Base-by-base conservation (phyloP, 2,797 vertebrate species). In the Diplodus sargus region DNA sequence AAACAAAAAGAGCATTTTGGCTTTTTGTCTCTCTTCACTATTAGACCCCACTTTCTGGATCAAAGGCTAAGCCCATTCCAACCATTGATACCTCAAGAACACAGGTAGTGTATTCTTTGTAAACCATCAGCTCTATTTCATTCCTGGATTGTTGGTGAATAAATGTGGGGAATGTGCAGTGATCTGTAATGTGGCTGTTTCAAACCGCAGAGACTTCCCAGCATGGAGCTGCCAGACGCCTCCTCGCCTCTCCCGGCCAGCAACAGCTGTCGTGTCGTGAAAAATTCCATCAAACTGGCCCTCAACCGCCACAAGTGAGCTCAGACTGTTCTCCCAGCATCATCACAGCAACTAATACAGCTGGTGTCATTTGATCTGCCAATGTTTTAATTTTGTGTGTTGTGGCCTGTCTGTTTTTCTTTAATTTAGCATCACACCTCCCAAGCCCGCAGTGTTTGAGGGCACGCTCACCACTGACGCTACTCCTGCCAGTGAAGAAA, bases 211-310 rank as follows among this genome's bases (percentile, higher is more conserved):
- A 96, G 97, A 94, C 96, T 98, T 90, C 94, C 97, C 86, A 99
- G 97, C 93, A 98, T 98, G 94, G 98, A 99, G 91, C 95, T 99
- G 74, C 97, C 98, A 66, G 98, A 99, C 82, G 95, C 96, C 61
- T 98, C 97, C 42, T 98, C 98, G 43, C 98, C 98, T 43, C 91
- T 98, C 76, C 98, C 98, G 68, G 94, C 97, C 85, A 99, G 94
- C 87, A 97, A 96, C 84, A 93, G 87, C 43, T 94, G 93, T 70
- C 96, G 97, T 30, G 96, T 99, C 23, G 96, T 99, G 81, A 99
- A 99, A 89, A 99, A 99, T 90, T 99, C 98, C 78, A 99, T 99
- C 90, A 97, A 98, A 90, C 95, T 99, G 87, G 99, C 98, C 39
- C 97, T 99, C 79, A 99, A 99, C 81, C 96, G 96, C 86, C 92